A percentile compares a stretch with the other conserved stretches of the same genome.
phyloP scores from a whole-genome alignment of 1,140 invertebrate genomes.

The Caenorhabditis tropicalis region DNA sequence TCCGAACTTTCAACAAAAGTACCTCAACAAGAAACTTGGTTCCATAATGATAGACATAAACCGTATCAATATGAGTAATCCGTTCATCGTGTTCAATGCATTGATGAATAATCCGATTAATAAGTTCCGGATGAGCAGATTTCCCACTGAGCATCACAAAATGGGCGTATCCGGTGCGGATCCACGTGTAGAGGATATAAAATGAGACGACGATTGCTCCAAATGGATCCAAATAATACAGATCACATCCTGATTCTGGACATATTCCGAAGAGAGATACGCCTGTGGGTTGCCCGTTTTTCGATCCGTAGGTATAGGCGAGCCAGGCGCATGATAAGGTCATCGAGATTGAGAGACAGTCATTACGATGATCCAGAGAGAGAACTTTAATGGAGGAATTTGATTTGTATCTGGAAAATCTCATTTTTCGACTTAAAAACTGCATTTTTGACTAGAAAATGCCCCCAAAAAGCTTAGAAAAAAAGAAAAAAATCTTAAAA shows the following conservation, averaged over 20 bases:
- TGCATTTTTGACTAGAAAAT: no score
- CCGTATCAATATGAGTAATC: conserved; percentile 56
- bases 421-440: no score
- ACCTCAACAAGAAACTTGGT: conserved; percentile 57
- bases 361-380: conserved; percentile 74
- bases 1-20: neutral
- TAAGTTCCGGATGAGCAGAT: conserved; percentile 61
- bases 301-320: conserved; percentile 50
- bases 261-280: neutral
- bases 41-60: conserved; percentile 56
- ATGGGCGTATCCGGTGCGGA: conserved; percentile 66
- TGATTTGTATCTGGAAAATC: conserved; percentile 58
- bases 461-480: no score
- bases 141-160: conserved; percentile 64
- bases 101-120: conserved; percentile 58
- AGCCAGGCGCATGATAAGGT: conserved; percentile 70
- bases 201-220: conserved; percentile 74
- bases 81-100: conserved; percentile 58
- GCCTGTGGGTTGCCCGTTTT: neutral
- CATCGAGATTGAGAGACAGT: conserved; percentile 73
- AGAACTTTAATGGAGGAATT: conserved; percentile 72
- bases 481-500: neutral
- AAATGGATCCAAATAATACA: conserved; percentile 73
- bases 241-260: conserved; percentile 51
- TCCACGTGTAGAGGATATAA: conserved; percentile 72